Evolutionary conservation across 1,140 invertebrate species (phyloP).

Genomic region (Calephelis virginiensis): DNA sequence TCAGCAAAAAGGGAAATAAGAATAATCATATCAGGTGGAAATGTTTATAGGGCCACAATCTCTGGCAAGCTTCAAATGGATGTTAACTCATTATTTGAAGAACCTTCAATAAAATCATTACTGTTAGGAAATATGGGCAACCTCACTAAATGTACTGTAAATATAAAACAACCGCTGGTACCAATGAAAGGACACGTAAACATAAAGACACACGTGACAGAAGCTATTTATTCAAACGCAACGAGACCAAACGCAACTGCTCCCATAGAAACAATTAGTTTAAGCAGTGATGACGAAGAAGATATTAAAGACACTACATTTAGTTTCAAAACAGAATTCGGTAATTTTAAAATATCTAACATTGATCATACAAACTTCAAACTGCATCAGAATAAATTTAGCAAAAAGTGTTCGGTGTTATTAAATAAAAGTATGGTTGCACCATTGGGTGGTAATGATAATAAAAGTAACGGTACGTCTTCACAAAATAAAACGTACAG

Average conservation of each 20-base stretch:
- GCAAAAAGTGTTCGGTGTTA: constrained; percentile 42
- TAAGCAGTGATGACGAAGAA: constrained; percentile 65
- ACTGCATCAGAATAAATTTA: constrained; percentile 54
- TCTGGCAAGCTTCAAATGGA: constrained; percentile 46
- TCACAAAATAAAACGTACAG: constrained; percentile 18
- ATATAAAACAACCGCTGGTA: constrained; percentile 46
- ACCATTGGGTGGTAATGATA: neutral
- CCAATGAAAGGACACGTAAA: constrained; percentile 23
- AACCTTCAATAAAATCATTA: constrained; percentile 44
- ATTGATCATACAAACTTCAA: constrained; percentile 33
- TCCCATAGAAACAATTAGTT: constrained; percentile 53
- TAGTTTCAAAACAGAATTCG: constrained; percentile 52
- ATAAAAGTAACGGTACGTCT: neutral
- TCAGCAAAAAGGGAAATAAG: constrained; percentile 44
- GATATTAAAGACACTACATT: constrained; percentile 33
- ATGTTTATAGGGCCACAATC: constrained; percentile 53
- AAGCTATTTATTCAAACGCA: constrained; percentile 20
- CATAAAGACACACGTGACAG: constrained; percentile 22
- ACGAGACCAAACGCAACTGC: constrained; percentile 9
- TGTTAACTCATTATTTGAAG: constrained; percentile 48
- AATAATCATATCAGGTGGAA: constrained; percentile 55
- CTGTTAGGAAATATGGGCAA: constrained; percentile 40
- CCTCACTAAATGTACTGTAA: constrained; percentile 49
- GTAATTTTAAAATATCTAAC: constrained; percentile 36
- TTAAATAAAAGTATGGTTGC: constrained; percentile 23